Evolutionary conservation across 2,888 invertebrate genomes (phyloP), one percentile per base, ranked within the genome.

Genomic region (Diplazon laetatorius): DNA sequence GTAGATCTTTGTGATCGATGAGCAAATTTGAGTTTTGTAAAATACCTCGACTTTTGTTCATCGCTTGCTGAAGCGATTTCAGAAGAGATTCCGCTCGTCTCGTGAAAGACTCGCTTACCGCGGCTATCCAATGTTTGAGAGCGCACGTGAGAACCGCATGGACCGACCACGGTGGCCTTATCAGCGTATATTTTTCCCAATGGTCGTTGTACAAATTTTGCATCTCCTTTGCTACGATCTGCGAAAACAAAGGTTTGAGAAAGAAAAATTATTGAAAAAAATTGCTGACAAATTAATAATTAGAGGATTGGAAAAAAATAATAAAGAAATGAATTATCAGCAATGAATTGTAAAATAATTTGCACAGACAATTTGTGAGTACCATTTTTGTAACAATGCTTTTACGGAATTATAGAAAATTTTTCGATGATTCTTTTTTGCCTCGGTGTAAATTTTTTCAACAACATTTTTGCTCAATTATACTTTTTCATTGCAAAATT

Each of bases 91-190:
- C 84, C 3, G 85, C 88, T 62, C 69, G 80, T 70, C 85, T 82
- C 2, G 52, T 20, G 42, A 91, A 91, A 4, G 88, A 86, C 20
- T 89, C 90, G 76, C 85, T 87, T 9, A 89, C 85, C 3, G 88
- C 89, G 10, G 90, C 91, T 46, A 91, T 89, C 91, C 91, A 91
- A 76, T 91, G 91, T 75, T 90, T 89, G 22, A 87, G 75, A 12
- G 89, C 86, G 73, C 91, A 91, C 70, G 88, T 87, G 12, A 91
- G 81, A 48, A 87, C 88, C 48, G 84, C 83, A 9, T 71, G 37
- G 2, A 85, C 55, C 9, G 86, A 85, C 91, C 91, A 91, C 5
- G 91, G 91, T 37, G 91, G 91, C 76, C 82, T 84, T 52, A 89
- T 84, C 55, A 88, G 83, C 20, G 87, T 84, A 62, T 89, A 84